Conservation (phyloP, 2,888 invertebrate species). For the Andrena chrysosceles region DNA sequence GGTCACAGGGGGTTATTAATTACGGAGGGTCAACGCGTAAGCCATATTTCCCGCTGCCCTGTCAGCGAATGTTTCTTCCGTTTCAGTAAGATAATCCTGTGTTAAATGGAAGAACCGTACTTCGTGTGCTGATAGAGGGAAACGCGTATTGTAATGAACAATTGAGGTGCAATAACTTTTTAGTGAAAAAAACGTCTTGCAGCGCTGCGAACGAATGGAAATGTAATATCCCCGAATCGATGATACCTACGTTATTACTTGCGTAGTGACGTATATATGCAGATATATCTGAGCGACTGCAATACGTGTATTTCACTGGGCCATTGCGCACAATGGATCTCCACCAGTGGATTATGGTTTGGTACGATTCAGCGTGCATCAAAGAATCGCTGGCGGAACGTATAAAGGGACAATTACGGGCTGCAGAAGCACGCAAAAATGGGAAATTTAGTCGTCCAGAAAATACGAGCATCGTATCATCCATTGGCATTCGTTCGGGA, state of each 20-base stretch:
- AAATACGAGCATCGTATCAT: constrained; percentile 40
- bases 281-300: too few species aligned
- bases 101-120: not conserved
- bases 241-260: too few species aligned
- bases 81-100: constrained; percentile 7
- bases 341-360: not conserved
- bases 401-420: constrained; percentile 31
- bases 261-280: too few species aligned
- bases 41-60: constrained; percentile 34
- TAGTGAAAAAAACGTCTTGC: too few species aligned
- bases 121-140: too few species aligned
- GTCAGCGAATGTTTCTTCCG: constrained; percentile 48
- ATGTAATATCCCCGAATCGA: too few species aligned
- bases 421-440: constrained; percentile 28
- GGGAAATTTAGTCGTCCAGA: constrained; percentile 19
- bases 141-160: not conserved
- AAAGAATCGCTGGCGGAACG: not conserved
- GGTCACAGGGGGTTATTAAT: constrained; percentile 49
- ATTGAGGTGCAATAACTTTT: not conserved
- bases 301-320: not conserved
- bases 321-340: not conserved
- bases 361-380: not conserved
- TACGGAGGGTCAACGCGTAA: not conserved
- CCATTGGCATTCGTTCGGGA: constrained; percentile 28
- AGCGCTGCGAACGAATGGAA: too few species aligned